Conservation (phyloP, 2,888 invertebrate genomes). For the Ditula angustiorana region DNA sequence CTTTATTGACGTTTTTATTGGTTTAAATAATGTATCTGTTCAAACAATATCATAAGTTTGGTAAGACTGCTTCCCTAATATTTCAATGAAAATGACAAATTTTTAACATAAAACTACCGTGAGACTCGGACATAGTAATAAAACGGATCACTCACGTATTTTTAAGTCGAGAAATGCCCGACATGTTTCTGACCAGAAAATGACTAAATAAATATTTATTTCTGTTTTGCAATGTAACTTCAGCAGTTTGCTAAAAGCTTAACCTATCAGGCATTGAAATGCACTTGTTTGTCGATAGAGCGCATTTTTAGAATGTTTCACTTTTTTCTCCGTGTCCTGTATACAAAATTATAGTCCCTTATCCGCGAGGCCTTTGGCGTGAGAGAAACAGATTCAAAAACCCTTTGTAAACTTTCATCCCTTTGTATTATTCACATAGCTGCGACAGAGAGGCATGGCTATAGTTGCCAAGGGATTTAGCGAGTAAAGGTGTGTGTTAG, state of each 20-base stretch:
- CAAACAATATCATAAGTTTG: no score
- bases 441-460: constrained; percentile 11
- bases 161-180: no score
- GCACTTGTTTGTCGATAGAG: background rate
- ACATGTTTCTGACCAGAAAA: no score
- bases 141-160: no score
- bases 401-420: constrained; percentile 34
- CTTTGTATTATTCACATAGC: constrained; percentile 33
- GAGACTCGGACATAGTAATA: no score
- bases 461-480: constrained; percentile 28
- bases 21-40: no score
- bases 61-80: no score
- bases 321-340: constrained; percentile 1
- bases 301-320: background rate
- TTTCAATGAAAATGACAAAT: no score
- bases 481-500: constrained; percentile 14
- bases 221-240: background rate
- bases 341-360: constrained; percentile 21
- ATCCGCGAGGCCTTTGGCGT: constrained; percentile 15
- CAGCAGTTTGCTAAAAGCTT: background rate
- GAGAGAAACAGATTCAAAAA: constrained; percentile 28
- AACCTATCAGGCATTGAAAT: background rate
- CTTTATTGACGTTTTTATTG: no score
- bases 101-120: no score
- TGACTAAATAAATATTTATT: background rate